Base-by-base conservation (phyloP, 2,888 invertebrate species). In the Coelogynopora nodosa region DNA sequence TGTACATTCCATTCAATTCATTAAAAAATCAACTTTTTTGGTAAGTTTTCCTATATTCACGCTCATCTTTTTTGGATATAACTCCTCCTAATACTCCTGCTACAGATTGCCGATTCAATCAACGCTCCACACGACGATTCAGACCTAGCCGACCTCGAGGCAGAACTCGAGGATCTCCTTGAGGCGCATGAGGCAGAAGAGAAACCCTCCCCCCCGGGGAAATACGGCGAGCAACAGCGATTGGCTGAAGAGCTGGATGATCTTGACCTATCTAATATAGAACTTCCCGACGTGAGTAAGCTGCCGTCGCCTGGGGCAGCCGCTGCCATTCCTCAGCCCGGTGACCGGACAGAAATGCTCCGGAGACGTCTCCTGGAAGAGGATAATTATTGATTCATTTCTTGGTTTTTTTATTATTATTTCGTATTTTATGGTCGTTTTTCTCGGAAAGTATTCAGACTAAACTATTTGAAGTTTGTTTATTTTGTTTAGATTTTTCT, bases 281-380 rank as follows among this genome's bases (percentile, higher is more conserved):
- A 80, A 80, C 27, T 80, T 27, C 81, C 81, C n/a, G 81, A 80
- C 23, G 81, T 80, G 23, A 80, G n/a, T 23, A 80, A 80, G 10
- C 23, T 80, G 29, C 81, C 81, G 5, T 27, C 27, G 81, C 81
- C 81, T 5, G 23, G 23, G n/a, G 5, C 81, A 23, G 81, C 81
- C 27, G 2, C 23, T 23, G n/a, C n/a, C n/a, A n/a, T n/a, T n/a
- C n/a, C 5, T 10, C 10, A 80, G 18, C 49, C 49, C 5, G 49
- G 49, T 49, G 49, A 49, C 18, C 49, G 49, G 5, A 49, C 49
- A 13, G 49, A 5, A 49, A 49, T 49, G 49, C 49, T 49, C 18
- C 49, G 49, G 18, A 49, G 18, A 49, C 49, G 18, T 13, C 49
- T 49, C 18, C 18, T 49, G 18, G 49, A 49, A 18, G 5, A 5